Evolutionary conservation across 2,888 invertebrate species (phyloP).

Genomic region (Candidula unifasciata): DNA sequence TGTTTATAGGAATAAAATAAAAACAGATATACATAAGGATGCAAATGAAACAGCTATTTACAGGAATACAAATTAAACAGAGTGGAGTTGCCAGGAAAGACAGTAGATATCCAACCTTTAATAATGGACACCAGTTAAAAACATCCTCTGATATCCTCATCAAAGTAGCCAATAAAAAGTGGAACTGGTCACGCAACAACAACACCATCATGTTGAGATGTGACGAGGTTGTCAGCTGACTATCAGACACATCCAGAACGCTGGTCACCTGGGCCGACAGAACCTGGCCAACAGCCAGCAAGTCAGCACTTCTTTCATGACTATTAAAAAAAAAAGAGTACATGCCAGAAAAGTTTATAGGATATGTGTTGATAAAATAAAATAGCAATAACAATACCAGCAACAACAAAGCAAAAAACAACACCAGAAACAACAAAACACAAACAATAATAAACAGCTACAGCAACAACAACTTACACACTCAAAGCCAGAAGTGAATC

Average conservation of each 20-base stretch:
- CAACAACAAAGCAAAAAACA: too few species aligned
- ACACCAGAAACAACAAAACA: too few species aligned
- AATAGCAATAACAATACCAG: too few species aligned
- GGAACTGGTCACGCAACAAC: slow-evolving; percentile 67
- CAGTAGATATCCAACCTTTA: slow-evolving; percentile 55
- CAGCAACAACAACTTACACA: slow-evolving; percentile 60
- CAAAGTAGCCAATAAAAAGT: slow-evolving; percentile 64
- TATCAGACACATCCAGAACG: slow-evolving; percentile 60
- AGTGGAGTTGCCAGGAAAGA: neutral
- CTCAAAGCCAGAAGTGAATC: slow-evolving; percentile 63
- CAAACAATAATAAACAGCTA: neutral
- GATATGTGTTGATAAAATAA: too few species aligned
- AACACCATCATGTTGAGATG: slow-evolving; percentile 67
- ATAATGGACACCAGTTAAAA: slow-evolving; percentile 61
- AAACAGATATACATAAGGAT: neutral
- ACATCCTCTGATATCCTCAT: slow-evolving; percentile 69
- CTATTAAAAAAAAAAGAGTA: slow-evolving; percentile 50
- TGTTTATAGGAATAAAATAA: neutral
- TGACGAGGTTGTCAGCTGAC: slow-evolving; percentile 63
- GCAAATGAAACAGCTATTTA: neutral
- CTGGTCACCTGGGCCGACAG: slow-evolving; percentile 63
- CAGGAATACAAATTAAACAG: neutral
- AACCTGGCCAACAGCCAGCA: slow-evolving; percentile 62
- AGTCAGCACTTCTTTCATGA: slow-evolving; percentile 67
- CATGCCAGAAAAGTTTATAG: too few species aligned